Conservation (phyloP, 2,888 invertebrate genomes). For the Rotaria sp. region DNA sequence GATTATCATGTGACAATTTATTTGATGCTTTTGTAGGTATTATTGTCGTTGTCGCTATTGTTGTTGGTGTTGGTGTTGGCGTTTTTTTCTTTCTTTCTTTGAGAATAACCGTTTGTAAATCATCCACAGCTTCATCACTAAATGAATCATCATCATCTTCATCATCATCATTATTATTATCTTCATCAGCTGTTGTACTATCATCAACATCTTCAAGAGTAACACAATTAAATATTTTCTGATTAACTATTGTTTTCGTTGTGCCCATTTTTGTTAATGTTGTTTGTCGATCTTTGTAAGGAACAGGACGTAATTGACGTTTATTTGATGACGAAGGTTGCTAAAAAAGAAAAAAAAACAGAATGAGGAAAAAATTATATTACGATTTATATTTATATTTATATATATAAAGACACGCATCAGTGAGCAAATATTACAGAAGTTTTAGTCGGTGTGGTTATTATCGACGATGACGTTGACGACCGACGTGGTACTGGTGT, state of each 20-base stretch:
- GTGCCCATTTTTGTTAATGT: neutral
- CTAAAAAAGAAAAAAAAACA: neutral
- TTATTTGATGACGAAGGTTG: neutral
- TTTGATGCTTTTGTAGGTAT: neutral
- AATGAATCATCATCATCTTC: conserved; percentile 1
- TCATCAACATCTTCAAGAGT: conserved; percentile 19
- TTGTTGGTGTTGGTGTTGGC: neutral
- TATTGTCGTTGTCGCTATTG: too few species aligned
- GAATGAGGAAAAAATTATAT: neutral
- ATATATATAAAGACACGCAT: neutral
- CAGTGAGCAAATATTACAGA: neutral
- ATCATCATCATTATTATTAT: neutral
- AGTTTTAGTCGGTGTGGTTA: neutral
- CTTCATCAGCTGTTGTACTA: neutral
- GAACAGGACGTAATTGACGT: conserved; percentile 5
- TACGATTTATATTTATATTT: neutral
- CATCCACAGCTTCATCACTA: neutral
- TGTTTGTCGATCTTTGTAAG: conserved; percentile 23
- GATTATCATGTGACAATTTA: neutral
- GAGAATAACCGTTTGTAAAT: neutral
- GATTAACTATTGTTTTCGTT: neutral
- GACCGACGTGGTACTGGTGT: neutral
- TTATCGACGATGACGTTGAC: neutral
- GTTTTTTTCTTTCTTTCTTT: neutral
- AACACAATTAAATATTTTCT: neutral